phyloP scores from a whole-genome alignment of 2,113 vertebrate species.

The Triplophysa dalaica region DNA sequence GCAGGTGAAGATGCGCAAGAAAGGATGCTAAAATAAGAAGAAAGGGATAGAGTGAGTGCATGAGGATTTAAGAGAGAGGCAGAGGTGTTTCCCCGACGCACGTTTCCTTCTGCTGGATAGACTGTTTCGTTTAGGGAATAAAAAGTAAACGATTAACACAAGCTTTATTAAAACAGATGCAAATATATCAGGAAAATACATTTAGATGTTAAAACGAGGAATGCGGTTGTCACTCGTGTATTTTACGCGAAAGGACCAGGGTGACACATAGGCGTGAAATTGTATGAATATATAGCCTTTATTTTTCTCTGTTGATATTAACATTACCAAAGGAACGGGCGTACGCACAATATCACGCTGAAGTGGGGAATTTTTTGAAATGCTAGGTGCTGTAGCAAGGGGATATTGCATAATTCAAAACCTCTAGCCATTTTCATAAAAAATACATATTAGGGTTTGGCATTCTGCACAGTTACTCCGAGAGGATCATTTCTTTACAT shows the following conservation, averaged over 20 bases:
- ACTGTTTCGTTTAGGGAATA: constrained; percentile 25
- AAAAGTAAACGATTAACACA: constrained; percentile 16
- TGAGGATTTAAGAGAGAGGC: background rate
- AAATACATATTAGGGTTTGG: background rate
- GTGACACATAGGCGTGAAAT: background rate
- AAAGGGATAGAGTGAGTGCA: constrained; percentile 35
- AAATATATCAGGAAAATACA: background rate
- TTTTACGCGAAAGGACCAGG: background rate
- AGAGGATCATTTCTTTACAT: constrained; percentile 6
- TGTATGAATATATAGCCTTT: background rate
- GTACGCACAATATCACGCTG: background rate
- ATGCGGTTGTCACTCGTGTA: background rate
- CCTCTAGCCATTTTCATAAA: background rate
- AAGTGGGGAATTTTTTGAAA: background rate
- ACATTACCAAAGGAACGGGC: background rate
- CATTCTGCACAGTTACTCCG: constrained; percentile 6
- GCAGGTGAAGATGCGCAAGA: constrained; percentile 26
- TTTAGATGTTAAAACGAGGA: background rate
- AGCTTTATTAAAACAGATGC: constrained; percentile 14
- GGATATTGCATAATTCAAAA: constrained; percentile 11
- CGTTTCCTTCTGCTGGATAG: constrained; percentile 9
- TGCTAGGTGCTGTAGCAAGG: background rate
- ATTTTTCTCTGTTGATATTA: background rate
- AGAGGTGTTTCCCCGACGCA: constrained; percentile 23
- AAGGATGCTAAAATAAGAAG: constrained; percentile 36